These are phyloP conservation scores for Amblyjoppa fuscipennis DNA, from an alignment of 2,888 invertebrate species.

Conservation along the genomic window DNA sequence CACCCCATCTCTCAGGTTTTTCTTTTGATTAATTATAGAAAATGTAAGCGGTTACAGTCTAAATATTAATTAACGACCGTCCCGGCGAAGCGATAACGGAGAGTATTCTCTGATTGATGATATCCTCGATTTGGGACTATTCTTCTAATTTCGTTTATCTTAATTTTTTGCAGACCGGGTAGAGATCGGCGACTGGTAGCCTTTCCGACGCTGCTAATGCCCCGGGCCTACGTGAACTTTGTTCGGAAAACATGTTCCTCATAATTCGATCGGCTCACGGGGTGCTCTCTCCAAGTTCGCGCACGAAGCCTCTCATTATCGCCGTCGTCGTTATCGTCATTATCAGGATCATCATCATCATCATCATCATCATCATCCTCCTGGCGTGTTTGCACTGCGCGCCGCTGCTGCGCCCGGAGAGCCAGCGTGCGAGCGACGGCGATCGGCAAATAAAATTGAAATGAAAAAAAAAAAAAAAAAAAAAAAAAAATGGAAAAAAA, in stretches of 20 bases:
- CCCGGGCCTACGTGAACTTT: slow-evolving; percentile 30
- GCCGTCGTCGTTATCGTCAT: slow-evolving; percentile 55
- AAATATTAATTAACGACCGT: slow-evolving; percentile 32
- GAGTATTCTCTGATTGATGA: too few relatives aligned
- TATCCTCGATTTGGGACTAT: background rate
- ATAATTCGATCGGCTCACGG: slow-evolving; percentile 50
- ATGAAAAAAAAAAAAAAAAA: slow-evolving; percentile 72
- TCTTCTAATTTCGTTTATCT: too few relatives aligned
- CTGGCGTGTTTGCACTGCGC: slow-evolving; percentile 80
- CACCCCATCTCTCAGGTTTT: background rate
- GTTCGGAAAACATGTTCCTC: slow-evolving; percentile 23
- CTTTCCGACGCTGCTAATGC: background rate
- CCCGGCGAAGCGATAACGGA: background rate
- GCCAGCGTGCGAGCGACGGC: slow-evolving; percentile 32
- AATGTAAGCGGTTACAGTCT: background rate
- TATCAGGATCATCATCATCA: slow-evolving; percentile 74
- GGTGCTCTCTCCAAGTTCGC: slow-evolving; percentile 69
- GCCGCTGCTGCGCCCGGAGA: slow-evolving; percentile 19
- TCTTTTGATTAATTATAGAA: slow-evolving; percentile 7
- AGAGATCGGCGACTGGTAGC: background rate
- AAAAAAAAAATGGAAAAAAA: slow-evolving; percentile 74
- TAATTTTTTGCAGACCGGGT: background rate
- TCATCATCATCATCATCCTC: slow-evolving; percentile 75
- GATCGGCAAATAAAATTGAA: slow-evolving; percentile 68
- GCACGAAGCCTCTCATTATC: slow-evolving; percentile 77